Conservation (phyloP, 2,888 invertebrate genomes). For the Acleris laterana region DNA sequence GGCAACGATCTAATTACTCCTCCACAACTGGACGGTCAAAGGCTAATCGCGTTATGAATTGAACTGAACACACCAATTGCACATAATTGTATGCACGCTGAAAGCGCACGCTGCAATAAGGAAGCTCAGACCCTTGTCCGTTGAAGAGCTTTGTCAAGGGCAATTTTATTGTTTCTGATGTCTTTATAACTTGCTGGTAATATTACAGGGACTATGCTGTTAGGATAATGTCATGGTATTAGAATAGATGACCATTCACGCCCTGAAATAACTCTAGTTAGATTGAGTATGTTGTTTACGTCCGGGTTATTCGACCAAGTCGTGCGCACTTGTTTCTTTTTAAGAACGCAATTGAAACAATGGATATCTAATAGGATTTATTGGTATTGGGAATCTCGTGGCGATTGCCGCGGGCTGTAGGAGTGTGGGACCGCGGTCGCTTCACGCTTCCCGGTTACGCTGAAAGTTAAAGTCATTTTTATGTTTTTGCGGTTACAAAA, state of each 20-base stretch:
- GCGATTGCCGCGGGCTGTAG: constrained; percentile 41
- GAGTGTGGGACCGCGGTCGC: constrained; percentile 73
- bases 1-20: constrained; percentile 71
- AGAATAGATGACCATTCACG: constrained; percentile 13
- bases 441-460: constrained; percentile 59
- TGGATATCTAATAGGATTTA: constrained; percentile 47
- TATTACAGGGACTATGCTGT: constrained; percentile 9
- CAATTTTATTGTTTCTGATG: constrained; percentile 55
- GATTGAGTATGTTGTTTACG: neutral
- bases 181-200: constrained; percentile 28
- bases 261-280: neutral
- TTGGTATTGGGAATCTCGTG: constrained; percentile 26
- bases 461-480: constrained; percentile 19
- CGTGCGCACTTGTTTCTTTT: constrained; percentile 45
- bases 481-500: constrained; percentile 54
- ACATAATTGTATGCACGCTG: constrained; percentile 16
- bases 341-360: constrained; percentile 55
- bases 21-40: constrained; percentile 60
- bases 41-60: constrained; percentile 50
- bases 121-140: constrained; percentile 48
- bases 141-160: constrained; percentile 47
- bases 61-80: constrained; percentile 29
- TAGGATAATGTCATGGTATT: constrained; percentile 24
- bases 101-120: constrained; percentile 48
- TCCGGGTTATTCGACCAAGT: constrained; percentile 39